Base-by-base conservation (phyloP, 2,888 invertebrate species). In the Volucella bombylans region DNA sequence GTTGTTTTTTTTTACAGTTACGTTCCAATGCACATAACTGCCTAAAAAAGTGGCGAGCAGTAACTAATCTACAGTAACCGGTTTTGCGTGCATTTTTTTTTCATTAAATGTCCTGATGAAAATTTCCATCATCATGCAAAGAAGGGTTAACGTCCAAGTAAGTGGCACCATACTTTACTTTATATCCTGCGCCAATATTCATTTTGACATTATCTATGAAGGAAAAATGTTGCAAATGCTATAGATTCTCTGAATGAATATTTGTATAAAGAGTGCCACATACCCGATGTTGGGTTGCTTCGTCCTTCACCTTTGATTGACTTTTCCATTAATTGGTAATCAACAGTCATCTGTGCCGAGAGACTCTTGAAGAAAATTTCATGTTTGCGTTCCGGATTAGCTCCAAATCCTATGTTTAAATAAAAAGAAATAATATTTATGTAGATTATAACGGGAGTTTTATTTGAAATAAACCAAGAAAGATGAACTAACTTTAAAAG, bases 311-410 rank as follows among this genome's bases (percentile, higher is more conserved):
- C 92, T 12, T 87, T 87, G 18, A 92, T 90, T 11, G 92, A 92
- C 89, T 71, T 90, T 90, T n/a, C 92, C 92, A 45, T 88, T 87
- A 11, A 91, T 89, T 3, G 61, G 81, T 92, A 92, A n/a, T 87
- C 86, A 31, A 90, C 90, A 0, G 82, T 39, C 3, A 90, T 50
- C 1, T 81, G 41, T 0, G 88, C 47, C 10, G 8, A 9, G 0
- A 31, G 78, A 0, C 87, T 52, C n/a, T 81, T 62, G 0, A 86
- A 10, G 4, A 64, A 64, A 0, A 90, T 8, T 15, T 89, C 87
- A 59, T 90, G 89, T 8, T 88, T 87, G 18, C 77, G 79, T 8
- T 82, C 85, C 2, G 89, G 62, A 72, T 88, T 86, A 14, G 87
- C 87, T 1, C 87, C 89, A 14, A 90, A 89, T 9, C 90, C 90